Evolutionary conservation across 1,140 invertebrate species (phyloP), one percentile per base, ranked within the genome.

Genomic region (Cherax quadricarinatus): DNA sequence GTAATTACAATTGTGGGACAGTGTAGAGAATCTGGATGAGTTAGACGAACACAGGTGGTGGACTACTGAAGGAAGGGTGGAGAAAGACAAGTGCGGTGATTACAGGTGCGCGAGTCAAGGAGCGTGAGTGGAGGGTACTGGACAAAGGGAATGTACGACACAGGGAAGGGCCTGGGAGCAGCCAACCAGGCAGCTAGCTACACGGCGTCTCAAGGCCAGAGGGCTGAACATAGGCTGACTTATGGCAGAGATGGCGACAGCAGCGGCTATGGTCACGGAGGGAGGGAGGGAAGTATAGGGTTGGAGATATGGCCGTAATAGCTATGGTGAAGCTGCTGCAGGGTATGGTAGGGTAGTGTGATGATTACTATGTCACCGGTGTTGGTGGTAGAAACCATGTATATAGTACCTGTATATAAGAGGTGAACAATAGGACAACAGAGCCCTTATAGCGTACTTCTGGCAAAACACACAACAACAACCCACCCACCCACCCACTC

Each of bases 201-300:
- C 70, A 75, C 70, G n/a, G 21, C 70, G 70, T 75, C 70, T 75
- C 70, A 75, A 75, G 70, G 70, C 70, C 70, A 75, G 21, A 30
- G 70, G 70, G 70, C 21, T 75, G n/a, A 75, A 75, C 70, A 75
- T 75, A 75, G 70, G 70, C 70, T 75, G 70, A 75, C 24, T 75
- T 75, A 75, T 21, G 70, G n/a, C 70, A 75, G n/a, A 10, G 70
- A 75, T 30, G 70, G n/a, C 30, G 70, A 7, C 12, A 18, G 66
- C 66, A 18, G 62, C 18, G 21, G 62, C 62, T 75, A 75, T 30
- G 70, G 70, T 75, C 70, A 75, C 21, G 24, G 12, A 6, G 66
- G 66, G 66, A 18, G 14, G 66, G 66, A 70, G 66, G 21, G 57
- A 16, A 60, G 9, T 60, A 60, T 60, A 3, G 57, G 16, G 57